Evolutionary conservation across 2,113 vertebrate genomes (phyloP), one percentile per base, ranked within the genome.

Genomic region (Heliornis fulica): DNA sequence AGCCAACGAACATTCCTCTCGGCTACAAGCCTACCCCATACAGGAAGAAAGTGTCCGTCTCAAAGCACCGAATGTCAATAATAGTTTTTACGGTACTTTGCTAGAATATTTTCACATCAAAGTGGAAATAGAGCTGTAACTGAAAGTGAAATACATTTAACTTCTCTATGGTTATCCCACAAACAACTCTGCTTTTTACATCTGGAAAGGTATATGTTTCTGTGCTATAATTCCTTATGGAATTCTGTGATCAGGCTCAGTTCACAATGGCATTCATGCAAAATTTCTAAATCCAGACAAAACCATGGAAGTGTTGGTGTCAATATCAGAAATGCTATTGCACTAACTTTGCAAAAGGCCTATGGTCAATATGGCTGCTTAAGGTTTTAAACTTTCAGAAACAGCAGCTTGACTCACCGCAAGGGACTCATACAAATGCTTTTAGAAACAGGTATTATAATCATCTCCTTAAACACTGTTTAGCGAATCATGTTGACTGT

Each of bases 321-420:
- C 56, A 81, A 95, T 80, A 50, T 76, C 10, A n/a, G 77, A 87
- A 95, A 78, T 75, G 48, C 50, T 79, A 21, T 77, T 83, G 66
- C 68, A 54, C 8, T 85, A 76, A 7, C 2, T 56, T 61, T 95
- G 28, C 34, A 72, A 61, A 87, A 84, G 41, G 31, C 64, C 70
- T 79, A 29, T 56, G 76, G 65, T 87, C 86, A 83, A 23, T 75
- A 32, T 13, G 57, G 32, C 23, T 91, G 41, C 72, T 79, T 72
- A 28, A 70, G n/a, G 65, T 79, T 94, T 96, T 60, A 91, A 87
- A 50, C 22, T 93, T 96, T 84, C 72, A 87, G 87, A 93, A 92
- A 81, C 48, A 61, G 86, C 70, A 94, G 72, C 72, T 86, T 95
- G 79, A 68, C 57, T 85, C n/a, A 54, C 38, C 29, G 10, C 17